A percentile compares a stretch with the other conserved stretches of the same genome.
Conservation (phyloP, 23 tunicate genomes). For the Trididemnum clinides region DNA sequence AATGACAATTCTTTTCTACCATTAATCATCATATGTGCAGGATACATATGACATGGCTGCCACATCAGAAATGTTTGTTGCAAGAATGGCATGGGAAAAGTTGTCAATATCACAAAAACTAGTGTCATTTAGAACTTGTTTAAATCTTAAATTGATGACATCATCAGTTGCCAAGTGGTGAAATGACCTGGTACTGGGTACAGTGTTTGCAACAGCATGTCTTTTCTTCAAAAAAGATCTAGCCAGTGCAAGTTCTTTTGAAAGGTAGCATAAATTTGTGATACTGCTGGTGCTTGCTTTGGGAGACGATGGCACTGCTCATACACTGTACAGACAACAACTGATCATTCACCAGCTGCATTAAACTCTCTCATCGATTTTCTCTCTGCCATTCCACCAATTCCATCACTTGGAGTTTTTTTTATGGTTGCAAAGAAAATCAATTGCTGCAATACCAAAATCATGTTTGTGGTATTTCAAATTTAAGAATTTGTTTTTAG, state of each 20-base stretch:
- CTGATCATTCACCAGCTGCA: no score
- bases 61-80: not conserved
- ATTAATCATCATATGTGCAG: conserved; percentile 8
- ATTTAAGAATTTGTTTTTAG: not conserved
- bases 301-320: no score
- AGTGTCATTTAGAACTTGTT: not conserved
- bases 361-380: no score
- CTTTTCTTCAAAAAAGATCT: not conserved
- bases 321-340: no score
- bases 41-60: conserved; percentile 4
- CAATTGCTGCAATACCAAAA: not conserved
- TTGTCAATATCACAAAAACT: not conserved
- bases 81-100: not conserved
- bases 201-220: no score
- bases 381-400: no score
- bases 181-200: no score
- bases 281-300: no score
- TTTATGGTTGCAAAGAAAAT: no score
- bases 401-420: no score
- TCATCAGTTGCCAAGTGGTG: not conserved
- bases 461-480: conserved; percentile 3
- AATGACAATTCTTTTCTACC: not conserved
- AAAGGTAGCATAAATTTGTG: not conserved
- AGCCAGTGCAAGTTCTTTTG: not conserved
- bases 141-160: not conserved